Evolutionary conservation across 92 coral and sea anemone genomes (phyloP), one percentile per base, ranked within the genome.

Genomic region (Pocillopora grandis): DNA sequence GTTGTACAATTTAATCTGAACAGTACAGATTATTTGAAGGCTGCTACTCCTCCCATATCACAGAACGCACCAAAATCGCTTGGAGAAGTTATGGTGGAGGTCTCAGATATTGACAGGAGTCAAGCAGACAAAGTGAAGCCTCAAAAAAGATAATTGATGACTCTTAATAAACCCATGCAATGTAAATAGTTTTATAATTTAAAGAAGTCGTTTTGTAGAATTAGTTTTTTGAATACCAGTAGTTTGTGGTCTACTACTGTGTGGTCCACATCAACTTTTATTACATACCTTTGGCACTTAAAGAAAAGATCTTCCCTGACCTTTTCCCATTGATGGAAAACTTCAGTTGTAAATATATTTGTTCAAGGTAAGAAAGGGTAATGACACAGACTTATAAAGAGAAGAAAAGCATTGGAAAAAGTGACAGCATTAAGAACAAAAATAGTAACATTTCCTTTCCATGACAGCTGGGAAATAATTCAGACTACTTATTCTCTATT

Each of bases 1-100:
- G 15, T 70, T 14, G 27, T 16, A 1, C 69, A 65, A 20, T 77
- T 76, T 23, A 84, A 35, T 57, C 21, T 77, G 69, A 84, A 76
- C 70, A 76, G 31, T 48, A 76, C 88, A 9, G 83, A 84, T 15
- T 84, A 84, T 75, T 65, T 84, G n/a, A 84, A 76, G 59, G 85
- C 85, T 66, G 83, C 88, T 1, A 1, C 82, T 11, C 83, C 88
- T 20, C 58, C 58, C n/a, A 6, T 36, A 42, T 66, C 77, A 35
- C 81, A 66, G 17, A 69, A 60, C 49, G 21, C 66, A 42, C 52
- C 52, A 10, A 1, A 15, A 1, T 62, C 88, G 10, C 37, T 56
- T 35, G 88, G 81, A 49, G 58, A 84, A 67, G 79, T 84, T 18
- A 69, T 76, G 36, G 70, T 84, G 18, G 88, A 76, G 37, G 88